These are phyloP conservation scores for Harpagoxenus sublaevis DNA, from an alignment of 2,888 invertebrate genomes.

Conservation along the genomic window DNA sequence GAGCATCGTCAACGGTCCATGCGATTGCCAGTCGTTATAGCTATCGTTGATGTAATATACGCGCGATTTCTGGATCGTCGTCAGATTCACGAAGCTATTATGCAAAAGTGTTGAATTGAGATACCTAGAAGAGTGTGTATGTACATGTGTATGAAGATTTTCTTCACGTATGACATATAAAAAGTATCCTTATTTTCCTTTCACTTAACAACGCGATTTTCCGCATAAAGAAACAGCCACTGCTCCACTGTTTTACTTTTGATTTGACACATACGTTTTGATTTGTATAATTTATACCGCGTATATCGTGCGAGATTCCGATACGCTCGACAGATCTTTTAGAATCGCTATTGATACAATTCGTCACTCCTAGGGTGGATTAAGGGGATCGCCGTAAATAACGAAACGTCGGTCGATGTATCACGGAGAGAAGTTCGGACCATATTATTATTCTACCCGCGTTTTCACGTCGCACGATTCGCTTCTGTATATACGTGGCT, in stretches of 20 bases:
- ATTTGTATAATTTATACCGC: slow-evolving; percentile 65
- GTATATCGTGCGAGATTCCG: slow-evolving; percentile 47
- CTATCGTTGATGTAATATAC: background rate
- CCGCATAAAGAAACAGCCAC: background rate
- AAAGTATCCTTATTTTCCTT: background rate
- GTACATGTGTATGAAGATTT: background rate
- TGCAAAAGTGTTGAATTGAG: background rate
- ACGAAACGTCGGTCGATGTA: slow-evolving; percentile 83
- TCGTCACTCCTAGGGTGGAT: slow-evolving; percentile 77
- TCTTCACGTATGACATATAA: background rate
- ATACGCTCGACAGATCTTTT: slow-evolving; percentile 64
- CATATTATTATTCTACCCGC: slow-evolving; percentile 82
- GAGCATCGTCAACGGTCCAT: slow-evolving; percentile 69
- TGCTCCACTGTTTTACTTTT: background rate
- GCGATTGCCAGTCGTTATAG: slow-evolving; percentile 43
- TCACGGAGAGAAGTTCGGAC: slow-evolving; percentile 80
- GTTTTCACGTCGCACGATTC: slow-evolving; percentile 73
- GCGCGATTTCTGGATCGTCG: slow-evolving; percentile 1
- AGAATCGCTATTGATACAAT: slow-evolving; percentile 70
- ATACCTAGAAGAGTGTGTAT: background rate
- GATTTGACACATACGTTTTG: background rate
- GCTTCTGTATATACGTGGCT: slow-evolving; percentile 65
- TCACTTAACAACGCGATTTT: background rate
- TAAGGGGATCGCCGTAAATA: slow-evolving; percentile 82
- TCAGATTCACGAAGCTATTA: background rate